Evolutionary conservation across 2,888 invertebrate genomes (phyloP).

Genomic region (Chrysolina haemoptera): DNA sequence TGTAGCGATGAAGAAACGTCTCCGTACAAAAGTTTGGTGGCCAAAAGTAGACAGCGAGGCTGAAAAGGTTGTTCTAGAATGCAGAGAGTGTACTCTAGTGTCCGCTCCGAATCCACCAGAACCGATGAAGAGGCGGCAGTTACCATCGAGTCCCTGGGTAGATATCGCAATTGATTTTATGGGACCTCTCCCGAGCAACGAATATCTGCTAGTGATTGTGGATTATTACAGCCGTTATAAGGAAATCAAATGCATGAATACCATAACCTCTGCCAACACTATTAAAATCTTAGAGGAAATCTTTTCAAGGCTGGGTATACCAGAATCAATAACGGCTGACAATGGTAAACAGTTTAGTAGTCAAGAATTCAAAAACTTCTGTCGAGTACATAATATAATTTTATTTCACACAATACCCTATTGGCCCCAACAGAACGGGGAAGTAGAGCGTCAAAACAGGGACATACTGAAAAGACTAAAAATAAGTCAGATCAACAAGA

Average conservation of each 20-base stretch:
- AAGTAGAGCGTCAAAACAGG: conserved; percentile 52
- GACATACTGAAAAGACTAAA: conserved; percentile 44
- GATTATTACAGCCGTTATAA: conserved; percentile 41
- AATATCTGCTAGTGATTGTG: conserved; percentile 50
- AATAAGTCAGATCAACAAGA: conserved; percentile 34
- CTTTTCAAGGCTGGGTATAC: conserved; percentile 51
- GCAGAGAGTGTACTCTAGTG: conserved; percentile 50
- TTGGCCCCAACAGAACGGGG: conserved; percentile 55
- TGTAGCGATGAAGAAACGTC: conserved; percentile 60
- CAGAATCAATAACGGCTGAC: conserved; percentile 47
- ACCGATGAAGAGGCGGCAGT: conserved; percentile 49
- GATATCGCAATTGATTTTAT: conserved; percentile 51
- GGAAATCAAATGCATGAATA: conserved; percentile 50
- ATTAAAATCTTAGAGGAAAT: conserved; percentile 47
- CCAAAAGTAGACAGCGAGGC: conserved; percentile 55
- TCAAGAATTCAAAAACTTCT: conserved; percentile 46
- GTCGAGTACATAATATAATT: conserved; percentile 33
- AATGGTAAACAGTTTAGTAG: conserved; percentile 50
- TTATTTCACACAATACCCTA: conserved; percentile 39
- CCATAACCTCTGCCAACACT: conserved; percentile 41
- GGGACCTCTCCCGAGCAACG: too few relatives aligned
- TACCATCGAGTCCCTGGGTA: conserved; percentile 48
- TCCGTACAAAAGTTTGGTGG: conserved; percentile 63
- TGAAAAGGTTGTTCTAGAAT: conserved; percentile 43
- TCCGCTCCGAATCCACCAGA: conserved; percentile 41